Evolutionary conservation across 92 coral and sea anemone genomes (phyloP).

Genomic region (Epizoanthus scotinus): DNA sequence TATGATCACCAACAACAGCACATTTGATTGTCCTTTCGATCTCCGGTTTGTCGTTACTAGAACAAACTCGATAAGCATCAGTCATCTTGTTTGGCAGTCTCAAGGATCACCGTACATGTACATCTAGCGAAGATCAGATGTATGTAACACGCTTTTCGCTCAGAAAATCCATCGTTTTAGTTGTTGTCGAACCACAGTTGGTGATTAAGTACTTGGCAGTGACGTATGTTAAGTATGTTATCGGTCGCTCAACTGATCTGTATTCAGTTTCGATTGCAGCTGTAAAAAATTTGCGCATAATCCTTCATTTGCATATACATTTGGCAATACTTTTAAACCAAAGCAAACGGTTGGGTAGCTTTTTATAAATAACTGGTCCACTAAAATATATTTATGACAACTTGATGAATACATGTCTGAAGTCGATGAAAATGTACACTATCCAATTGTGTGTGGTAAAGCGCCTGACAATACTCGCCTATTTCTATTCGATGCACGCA

Average conservation of each 20-base stretch:
- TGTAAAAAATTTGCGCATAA: background rate
- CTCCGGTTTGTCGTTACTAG: slow-evolving; percentile 68
- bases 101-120: too few species aligned
- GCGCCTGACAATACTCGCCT: background rate
- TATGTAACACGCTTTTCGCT: background rate
- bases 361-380: slow-evolving; percentile 12
- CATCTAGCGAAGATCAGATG: background rate
- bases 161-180: background rate
- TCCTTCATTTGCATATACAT: slow-evolving; percentile 26
- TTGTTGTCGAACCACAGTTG: background rate
- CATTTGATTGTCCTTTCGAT: slow-evolving; percentile 73
- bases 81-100: slow-evolving; percentile 56
- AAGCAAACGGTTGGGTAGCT: slow-evolving; percentile 25
- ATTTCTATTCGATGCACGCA: background rate
- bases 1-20: slow-evolving; percentile 74
- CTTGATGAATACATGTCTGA: slow-evolving; percentile 27
- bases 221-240: background rate
- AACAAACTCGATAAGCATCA: slow-evolving; percentile 71
- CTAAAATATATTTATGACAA: slow-evolving; percentile 15
- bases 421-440: background rate
- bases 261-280: background rate
- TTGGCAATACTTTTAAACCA: background rate
- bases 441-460: background rate
- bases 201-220: background rate
- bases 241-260: background rate